Evolutionary conservation across 2,888 invertebrate genomes (phyloP).

Genomic region (Reticulitermes lucifugus): DNA sequence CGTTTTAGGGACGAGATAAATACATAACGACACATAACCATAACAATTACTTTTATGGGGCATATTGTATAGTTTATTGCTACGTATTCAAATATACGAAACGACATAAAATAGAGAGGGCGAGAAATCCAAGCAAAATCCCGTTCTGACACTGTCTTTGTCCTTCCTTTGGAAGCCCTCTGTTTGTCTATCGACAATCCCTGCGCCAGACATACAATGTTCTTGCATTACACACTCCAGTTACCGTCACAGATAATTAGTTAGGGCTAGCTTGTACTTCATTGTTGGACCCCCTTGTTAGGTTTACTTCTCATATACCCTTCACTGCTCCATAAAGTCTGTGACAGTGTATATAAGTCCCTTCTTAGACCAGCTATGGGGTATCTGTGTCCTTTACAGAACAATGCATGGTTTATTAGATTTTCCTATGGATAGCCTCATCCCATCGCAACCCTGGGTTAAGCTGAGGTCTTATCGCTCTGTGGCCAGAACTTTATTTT

Average conservation of each 20-base stretch:
- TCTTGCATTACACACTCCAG: neutral
- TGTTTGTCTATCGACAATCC: conserved; percentile 1
- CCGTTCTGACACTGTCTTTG: neutral
- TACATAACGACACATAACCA: too few relatives aligned
- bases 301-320: neutral
- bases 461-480: neutral
- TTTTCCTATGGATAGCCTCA: neutral
- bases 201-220: neutral
- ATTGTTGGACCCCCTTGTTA: neutral
- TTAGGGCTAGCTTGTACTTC: neutral
- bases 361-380: neutral
- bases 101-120: too few relatives aligned
- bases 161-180: neutral
- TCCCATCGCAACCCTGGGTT: neutral
- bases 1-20: too few relatives aligned
- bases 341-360: neutral
- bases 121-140: neutral
- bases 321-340: neutral
- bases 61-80: too few relatives aligned
- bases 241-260: neutral
- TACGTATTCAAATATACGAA: too few relatives aligned
- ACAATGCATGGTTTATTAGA: conserved; percentile 18
- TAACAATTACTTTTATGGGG: too few relatives aligned
- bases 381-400: neutral
- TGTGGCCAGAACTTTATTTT: neutral